Percentiles rank a stretch among this genome's conserved stretches.
These are phyloP conservation scores for Ditylenchus dipsaci DNA, from an alignment of 1,140 invertebrate species.

Conservation along the genomic window DNA sequence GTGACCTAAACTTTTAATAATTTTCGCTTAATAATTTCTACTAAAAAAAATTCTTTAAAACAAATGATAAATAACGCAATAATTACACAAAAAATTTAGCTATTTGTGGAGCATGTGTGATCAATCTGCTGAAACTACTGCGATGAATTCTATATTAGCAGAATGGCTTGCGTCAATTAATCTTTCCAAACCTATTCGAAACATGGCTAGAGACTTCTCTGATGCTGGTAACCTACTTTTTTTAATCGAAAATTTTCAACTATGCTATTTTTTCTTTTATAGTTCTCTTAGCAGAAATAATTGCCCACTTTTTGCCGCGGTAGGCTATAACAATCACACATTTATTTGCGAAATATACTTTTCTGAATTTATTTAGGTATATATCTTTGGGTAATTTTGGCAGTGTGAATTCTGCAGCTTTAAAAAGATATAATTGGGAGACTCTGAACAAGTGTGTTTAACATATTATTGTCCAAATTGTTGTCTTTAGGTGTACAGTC, in stretches of 20 bases:
- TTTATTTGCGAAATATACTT: too few relatives aligned
- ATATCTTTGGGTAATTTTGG: conserved; percentile 16
- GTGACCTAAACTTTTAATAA: too few relatives aligned
- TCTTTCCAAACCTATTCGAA: conserved; percentile 18
- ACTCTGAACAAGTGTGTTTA: conserved; percentile 15
- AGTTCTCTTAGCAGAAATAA: conserved; percentile 23
- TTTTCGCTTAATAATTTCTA: too few relatives aligned
- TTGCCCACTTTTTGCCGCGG: conserved; percentile 25
- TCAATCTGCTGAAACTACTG: too few relatives aligned
- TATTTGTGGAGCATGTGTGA: too few relatives aligned
- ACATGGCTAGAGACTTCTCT: conserved; percentile 21
- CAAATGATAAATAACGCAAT: too few relatives aligned
- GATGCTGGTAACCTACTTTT: conserved; percentile 7
- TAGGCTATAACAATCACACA: conserved; percentile 1
- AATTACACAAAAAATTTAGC: too few relatives aligned
- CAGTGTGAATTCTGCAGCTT: conserved; percentile 12
- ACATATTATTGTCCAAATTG: not conserved
- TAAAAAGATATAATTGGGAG: conserved; percentile 28
- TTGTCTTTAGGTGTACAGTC: not conserved
- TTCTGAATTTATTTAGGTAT: too few relatives aligned
- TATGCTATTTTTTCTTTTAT: conserved; percentile 8
- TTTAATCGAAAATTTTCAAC: not conserved
- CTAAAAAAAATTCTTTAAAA: too few relatives aligned
- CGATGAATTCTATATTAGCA: too few relatives aligned
- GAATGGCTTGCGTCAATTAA: not conserved